Base-by-base conservation (phyloP, 2,113 vertebrate species). In the Eolophus roseicapilla region DNA sequence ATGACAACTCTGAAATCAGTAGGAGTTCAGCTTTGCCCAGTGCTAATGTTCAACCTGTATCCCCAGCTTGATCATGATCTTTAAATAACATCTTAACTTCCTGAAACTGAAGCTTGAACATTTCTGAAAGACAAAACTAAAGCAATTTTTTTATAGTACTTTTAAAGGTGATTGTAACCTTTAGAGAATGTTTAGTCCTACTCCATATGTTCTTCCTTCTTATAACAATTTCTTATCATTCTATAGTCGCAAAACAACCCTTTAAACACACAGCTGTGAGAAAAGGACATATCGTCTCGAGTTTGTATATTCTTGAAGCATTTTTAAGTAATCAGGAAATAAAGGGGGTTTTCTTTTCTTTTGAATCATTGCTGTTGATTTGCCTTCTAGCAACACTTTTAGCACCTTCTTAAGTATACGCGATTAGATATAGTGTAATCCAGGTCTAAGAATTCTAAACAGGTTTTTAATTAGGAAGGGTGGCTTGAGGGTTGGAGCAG, bases 401-500 rank as follows among this genome's bases (percentile, higher is more conserved):
- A 94, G 62, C 44, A 91, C 44, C 37, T 79, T 63, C 55, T 47
- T 76, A 96, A 75, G 25, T 47, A 86, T 3, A 18, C 37, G 31
- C 25, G 37, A 57, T 71, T 71, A 73, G 69, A 85, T 41, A 59
- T 27, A 82, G 76, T 12, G 4, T 29, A 87, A 62, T 87, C 67
- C 65, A 92, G 35, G 60, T 44, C 43, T 76, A 82, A 59, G 62
- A 88, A 88, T 16, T 69, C 44, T 64, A 69, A 88, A 27, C 35
- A 79, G 74, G 37, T 82, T 92, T 95, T 76, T 92, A 94, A 89
- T 93, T 86, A 91, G 31, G 28, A 83, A 92, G 11, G 28, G 52
- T 76, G 70, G 77, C 90, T 92, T 77, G 29, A 29, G 77, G 81
- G 19, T 39, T 82, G 52, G 11, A 75, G 82, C 17, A 87, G 75